Evolutionary conservation across 1,140 invertebrate species (phyloP).

Genomic region (Phymastichus coffea): DNA sequence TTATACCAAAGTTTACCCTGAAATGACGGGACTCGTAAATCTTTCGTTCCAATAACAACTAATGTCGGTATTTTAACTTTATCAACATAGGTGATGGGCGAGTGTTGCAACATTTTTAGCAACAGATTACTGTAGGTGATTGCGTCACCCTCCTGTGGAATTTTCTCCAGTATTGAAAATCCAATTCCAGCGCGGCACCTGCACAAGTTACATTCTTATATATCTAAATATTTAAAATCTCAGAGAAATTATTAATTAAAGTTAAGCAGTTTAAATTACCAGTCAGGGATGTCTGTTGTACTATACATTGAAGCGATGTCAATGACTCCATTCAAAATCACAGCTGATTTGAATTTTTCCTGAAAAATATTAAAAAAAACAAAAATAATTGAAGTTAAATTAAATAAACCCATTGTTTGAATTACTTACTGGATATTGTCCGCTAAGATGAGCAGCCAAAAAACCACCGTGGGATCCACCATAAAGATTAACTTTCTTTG

Average conservation of each 20-base stretch:
- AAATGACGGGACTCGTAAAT: constrained; percentile 77
- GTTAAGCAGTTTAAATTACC: no score
- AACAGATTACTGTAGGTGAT: constrained; percentile 57
- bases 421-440: constrained; percentile 74
- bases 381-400: background rate
- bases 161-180: constrained; percentile 27
- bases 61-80: constrained; percentile 77
- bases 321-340: constrained; percentile 78
- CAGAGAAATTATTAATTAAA: background rate
- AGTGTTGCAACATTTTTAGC: constrained; percentile 63
- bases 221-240: no score
- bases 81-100: constrained; percentile 65
- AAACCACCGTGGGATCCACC: constrained; percentile 94
- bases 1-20: constrained; percentile 73
- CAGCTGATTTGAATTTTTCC: constrained; percentile 69
- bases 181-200: constrained; percentile 44
- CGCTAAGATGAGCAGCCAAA: constrained; percentile 80
- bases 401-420: background rate
- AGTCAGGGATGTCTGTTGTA: constrained; percentile 83
- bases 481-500: constrained; percentile 58
- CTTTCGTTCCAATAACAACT: constrained; percentile 78
- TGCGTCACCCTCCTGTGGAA: constrained; percentile 27
- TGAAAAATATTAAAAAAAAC: constrained; percentile 39
- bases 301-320: constrained; percentile 69
- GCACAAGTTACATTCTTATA: constrained; percentile 33